Evolutionary conservation across 2,888 invertebrate genomes (phyloP), one percentile per base, ranked within the genome.

Genomic region (Nephrotoma flavescens): DNA sequence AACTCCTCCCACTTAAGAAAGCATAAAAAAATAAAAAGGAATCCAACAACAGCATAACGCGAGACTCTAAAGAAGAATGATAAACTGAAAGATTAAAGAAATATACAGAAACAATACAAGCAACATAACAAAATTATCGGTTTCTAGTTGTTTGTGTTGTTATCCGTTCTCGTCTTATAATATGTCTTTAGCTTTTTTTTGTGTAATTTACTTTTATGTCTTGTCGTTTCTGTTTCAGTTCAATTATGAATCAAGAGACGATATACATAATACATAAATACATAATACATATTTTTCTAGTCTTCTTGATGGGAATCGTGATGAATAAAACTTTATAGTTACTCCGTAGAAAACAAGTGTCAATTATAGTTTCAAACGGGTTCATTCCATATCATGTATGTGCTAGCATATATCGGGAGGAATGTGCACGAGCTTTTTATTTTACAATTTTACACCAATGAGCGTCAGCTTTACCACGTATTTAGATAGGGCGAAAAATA

Each of bases 1-100:
- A 84, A 84, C 84, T 84, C 84, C 84, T 84, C 84, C 84, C 84
- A 84, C 84, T 84, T 84, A 84, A 84, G 42, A 84, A 42, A 84
- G 42, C 41, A 84, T 84, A 84, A 84, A 84, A 41, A 84, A 83
- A 41, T 41, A 84, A 84, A 84, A 84, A 84, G 41, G 84, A 42
- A 84, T 84, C 84, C 42, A 42, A 84, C 84, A 84, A 41, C n/a
- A 71, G 42, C 41, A 42, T n/a, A 15, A 84, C 42, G 41, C 42
- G 15, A 84, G 84, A n/a, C n/a, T 42, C 84, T 2, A 42, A 84
- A 84, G 84, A n/a, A 84, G 84, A 84, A 84, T 84, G 84, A 84
- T 84, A 84, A 84, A 84, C 84, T 84, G 84, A 84, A 42, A 84
- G 84, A 84, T 84, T 84, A 84, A 71, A 71, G 31, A 71, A 71